phyloP scores from a whole-genome alignment of 2,888 invertebrate genomes.

The Lysandra bellargus region DNA sequence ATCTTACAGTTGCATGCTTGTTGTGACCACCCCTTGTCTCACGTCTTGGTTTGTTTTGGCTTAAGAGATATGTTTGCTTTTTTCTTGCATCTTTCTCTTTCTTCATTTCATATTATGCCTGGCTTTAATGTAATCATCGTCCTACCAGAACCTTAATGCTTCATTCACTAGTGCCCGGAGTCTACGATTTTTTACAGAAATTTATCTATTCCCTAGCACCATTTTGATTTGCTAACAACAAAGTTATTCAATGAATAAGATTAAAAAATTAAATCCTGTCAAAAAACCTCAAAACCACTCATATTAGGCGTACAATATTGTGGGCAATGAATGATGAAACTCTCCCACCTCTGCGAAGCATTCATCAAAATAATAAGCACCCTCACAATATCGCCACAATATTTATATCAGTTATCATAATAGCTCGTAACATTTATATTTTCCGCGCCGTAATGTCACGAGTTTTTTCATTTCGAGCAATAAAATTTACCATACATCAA shows the following conservation, averaged over 20 bases:
- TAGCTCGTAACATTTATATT: neutral
- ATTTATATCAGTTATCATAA: neutral
- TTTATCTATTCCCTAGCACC: neutral
- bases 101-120: neutral
- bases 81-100: neutral
- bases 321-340: neutral
- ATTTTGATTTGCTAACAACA: neutral
- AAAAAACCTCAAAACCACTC: neutral
- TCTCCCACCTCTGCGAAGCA: neutral
- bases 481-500: constrained; percentile 7
- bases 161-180: no score
- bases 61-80: no score
- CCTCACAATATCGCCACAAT: neutral
- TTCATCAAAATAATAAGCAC: neutral
- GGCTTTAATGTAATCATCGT: neutral
- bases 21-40: no score
- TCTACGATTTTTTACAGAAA: no score
- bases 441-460: neutral
- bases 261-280: neutral
- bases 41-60: no score
- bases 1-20: neutral
- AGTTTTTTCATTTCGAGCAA: constrained; percentile 12
- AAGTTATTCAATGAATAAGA: no score
- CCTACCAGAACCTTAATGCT: no score
- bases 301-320: neutral